Percentiles rank a stretch among this genome's conserved stretches.
These are phyloP conservation scores for Parthenolecanium corni DNA, from an alignment of 2,888 invertebrate species.

Conservation along the genomic window DNA sequence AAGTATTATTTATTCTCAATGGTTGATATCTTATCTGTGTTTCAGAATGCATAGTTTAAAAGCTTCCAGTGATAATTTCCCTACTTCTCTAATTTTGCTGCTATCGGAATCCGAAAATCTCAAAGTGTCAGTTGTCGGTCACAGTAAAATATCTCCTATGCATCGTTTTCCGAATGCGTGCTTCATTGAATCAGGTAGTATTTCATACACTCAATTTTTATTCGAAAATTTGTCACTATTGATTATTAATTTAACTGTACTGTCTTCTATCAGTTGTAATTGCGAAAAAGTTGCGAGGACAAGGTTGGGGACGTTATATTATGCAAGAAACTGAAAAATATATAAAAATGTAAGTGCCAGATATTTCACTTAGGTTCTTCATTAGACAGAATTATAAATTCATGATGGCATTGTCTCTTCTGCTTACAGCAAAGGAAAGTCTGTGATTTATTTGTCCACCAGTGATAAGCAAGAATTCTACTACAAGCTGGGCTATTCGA, in stretches of 20 bases:
- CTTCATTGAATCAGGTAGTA: conserved; percentile 59
- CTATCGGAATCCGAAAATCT: conserved; percentile 39
- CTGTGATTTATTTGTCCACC: conserved; percentile 36
- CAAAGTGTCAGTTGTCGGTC: conserved; percentile 52
- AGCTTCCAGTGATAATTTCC: conserved; percentile 61
- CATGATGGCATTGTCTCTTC: no score
- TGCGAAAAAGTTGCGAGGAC: conserved; percentile 54
- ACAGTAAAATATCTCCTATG: conserved; percentile 64
- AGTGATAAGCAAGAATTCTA: conserved; percentile 37
- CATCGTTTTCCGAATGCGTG: conserved; percentile 58
- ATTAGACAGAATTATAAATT: not conserved
- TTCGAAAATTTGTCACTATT: not conserved
- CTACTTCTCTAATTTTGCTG: conserved; percentile 37
- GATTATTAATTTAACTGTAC: no score
- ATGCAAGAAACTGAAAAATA: conserved; percentile 65
- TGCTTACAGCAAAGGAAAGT: conserved; percentile 35
- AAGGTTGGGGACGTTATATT: conserved; percentile 62
- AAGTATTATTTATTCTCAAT: not conserved
- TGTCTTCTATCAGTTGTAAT: conserved; percentile 47
- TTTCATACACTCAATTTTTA: not conserved
- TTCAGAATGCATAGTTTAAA: conserved; percentile 54
- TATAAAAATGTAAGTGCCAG: conserved; percentile 43
- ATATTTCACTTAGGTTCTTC: not conserved
- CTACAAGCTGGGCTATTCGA: conserved; percentile 36
- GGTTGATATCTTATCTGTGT: conserved; percentile 10